These are phyloP conservation scores for Melanaphis sacchari DNA, from an alignment of 1,140 invertebrate species.

Conservation along the genomic window DNA sequence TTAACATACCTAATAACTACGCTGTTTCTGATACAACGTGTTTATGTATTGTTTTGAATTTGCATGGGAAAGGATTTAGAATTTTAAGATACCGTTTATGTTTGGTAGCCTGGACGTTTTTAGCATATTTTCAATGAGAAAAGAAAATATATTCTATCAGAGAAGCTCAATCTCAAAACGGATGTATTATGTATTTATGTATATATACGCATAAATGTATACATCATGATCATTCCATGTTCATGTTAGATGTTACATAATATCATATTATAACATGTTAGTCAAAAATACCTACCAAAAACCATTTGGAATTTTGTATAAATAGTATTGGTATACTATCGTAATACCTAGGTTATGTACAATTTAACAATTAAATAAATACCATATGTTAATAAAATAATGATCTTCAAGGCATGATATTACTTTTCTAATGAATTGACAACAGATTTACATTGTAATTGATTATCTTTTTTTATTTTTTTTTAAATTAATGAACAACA, in stretches of 20 bases:
- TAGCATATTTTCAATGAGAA: slow-evolving; percentile 5
- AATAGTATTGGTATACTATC: background rate
- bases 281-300: too few species aligned
- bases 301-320: too few species aligned
- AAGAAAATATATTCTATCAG: slow-evolving; percentile 15
- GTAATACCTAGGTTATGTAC: too few species aligned
- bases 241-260: background rate
- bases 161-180: background rate
- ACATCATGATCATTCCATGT: background rate
- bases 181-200: background rate
- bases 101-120: background rate
- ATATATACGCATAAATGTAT: background rate
- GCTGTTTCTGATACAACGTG: background rate
- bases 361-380: background rate
- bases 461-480: background rate
- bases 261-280: background rate
- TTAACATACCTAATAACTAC: background rate
- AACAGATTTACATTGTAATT: background rate
- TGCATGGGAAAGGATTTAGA: background rate
- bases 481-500: background rate
- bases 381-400: background rate
- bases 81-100: background rate
- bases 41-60: slow-evolving; percentile 10
- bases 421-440: background rate
- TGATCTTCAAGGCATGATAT: background rate